Conservation (phyloP, 2,113 vertebrate genomes). For the Elephantulus edwardii region DNA sequence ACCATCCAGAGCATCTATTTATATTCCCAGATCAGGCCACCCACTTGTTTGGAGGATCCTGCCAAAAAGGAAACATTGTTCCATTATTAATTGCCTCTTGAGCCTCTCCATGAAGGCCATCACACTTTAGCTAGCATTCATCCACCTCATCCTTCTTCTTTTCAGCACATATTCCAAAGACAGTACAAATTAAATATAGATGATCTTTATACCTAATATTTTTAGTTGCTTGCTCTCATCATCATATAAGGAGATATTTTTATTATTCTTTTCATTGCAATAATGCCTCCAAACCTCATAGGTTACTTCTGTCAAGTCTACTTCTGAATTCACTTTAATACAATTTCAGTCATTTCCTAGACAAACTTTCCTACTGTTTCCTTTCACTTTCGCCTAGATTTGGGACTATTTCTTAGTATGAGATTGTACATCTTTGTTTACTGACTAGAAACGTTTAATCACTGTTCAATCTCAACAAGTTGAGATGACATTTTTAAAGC, state of each 20-base stretch:
- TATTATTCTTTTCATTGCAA: neutral
- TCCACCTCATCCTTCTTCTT: neutral
- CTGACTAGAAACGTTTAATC: neutral
- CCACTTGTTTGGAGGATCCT: slow-evolving; percentile 42
- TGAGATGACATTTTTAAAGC: neutral
- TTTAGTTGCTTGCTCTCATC: neutral
- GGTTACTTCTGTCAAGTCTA: neutral
- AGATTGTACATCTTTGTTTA: neutral
- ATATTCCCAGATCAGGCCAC: slow-evolving; percentile 56
- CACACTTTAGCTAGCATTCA: neutral
- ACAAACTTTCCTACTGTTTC: neutral
- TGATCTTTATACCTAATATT: neutral
- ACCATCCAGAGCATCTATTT: slow-evolving; percentile 57
- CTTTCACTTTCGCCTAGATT: slow-evolving; percentile 1
- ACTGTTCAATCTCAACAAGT: slow-evolving; percentile 11
- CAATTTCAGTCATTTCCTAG: slow-evolving; percentile 8
- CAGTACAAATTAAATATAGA: neutral
- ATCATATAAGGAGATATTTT: neutral
- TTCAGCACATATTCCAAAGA: neutral
- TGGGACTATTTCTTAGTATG: slow-evolving; percentile 17
- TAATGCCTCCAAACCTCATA: neutral
- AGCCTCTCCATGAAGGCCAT: neutral
- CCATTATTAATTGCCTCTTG: slow-evolving; percentile 27
- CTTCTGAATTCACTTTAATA: neutral
- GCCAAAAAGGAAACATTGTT: slow-evolving; percentile 34